Evolutionary conservation across 2,113 vertebrate species (phyloP), one percentile per base, ranked within the genome.

Genomic region (Porphyrio hochstetteri): DNA sequence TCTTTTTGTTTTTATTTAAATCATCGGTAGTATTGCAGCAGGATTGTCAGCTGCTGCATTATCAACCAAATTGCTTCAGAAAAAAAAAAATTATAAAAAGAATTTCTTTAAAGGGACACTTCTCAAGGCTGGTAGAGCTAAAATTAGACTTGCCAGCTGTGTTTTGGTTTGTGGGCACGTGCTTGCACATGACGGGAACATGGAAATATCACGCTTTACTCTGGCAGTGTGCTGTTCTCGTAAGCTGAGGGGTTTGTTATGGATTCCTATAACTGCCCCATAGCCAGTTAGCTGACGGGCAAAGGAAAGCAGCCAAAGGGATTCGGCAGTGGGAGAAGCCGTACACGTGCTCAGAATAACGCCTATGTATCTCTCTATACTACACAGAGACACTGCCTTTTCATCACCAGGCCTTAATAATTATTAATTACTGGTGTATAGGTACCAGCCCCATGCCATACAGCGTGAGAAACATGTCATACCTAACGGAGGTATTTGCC

Each of bases 111-210:
- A 98, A 98, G 97, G 96, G 97, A 96, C 95, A 90, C 87, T 98
- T 97, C 96, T 97, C 96, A 94, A 97, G 97, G 96, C 97, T 93
- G 96, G 95, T 38, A 38, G 78, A 82, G 80, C 98, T 98, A 98
- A 98, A 98, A 98, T 98, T 98, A 98, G 97, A 93, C 31, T 38
- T 90, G 83, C 98, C 98, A 98, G 98, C 98, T 98, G 98, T 98
- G 97, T 98, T 98, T 98, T 97, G 97, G 97, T 97, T 97, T 60
- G 94, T 86, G 96, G 86, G 97, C 95, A 97, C 95, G 96, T 97
- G 97, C 96, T 96, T 90, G 97, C 96, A 96, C 96, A 96, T 95
- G 97, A 96, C 91, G 88, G 96, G 95, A 97, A 97, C 97, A 96
- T 89, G 94, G 96, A 96, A 96, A 89, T 60, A 88, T 29, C 80